phyloP scores from a whole-genome alignment of 2,113 vertebrate genomes.

The Cephalopterus ornatus region DNA sequence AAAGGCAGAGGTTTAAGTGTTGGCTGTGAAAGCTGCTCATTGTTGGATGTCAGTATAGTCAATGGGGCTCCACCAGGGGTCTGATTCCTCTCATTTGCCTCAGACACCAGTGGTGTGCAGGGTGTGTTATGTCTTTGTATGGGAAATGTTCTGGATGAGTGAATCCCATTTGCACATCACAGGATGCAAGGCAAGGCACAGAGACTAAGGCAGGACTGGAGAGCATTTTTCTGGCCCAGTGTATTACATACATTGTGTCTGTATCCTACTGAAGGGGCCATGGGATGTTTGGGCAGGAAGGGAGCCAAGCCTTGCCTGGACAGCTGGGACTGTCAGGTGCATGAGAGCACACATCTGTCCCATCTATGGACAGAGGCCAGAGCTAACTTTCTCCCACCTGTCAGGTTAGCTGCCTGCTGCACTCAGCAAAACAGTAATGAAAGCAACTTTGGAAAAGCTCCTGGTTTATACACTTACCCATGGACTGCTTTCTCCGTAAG shows the following conservation, averaged over 20 bases:
- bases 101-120: not conserved
- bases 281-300: fast-evolving
- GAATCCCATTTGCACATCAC: not conserved
- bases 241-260: not conserved
- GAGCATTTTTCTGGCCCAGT: not conserved
- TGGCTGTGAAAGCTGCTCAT: not conserved
- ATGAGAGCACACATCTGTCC: not conserved
- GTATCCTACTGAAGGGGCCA: not conserved
- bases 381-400: not conserved
- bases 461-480: not conserved
- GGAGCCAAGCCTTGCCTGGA: not conserved
- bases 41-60: not conserved
- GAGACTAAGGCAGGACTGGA: not conserved
- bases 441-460: not conserved
- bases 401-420: not conserved
- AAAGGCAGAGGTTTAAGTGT: not conserved
- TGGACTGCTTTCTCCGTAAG: not conserved
- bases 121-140: not conserved
- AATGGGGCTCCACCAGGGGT: fast-evolving
- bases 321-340: not conserved
- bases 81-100: not conserved
- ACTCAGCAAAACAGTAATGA: not conserved
- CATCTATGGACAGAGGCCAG: not conserved
- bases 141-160: not conserved
- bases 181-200: not conserved